These are phyloP conservation scores for Heterodera schachtii DNA, from an alignment of 1,140 invertebrate species.

Conservation along the genomic window DNA sequence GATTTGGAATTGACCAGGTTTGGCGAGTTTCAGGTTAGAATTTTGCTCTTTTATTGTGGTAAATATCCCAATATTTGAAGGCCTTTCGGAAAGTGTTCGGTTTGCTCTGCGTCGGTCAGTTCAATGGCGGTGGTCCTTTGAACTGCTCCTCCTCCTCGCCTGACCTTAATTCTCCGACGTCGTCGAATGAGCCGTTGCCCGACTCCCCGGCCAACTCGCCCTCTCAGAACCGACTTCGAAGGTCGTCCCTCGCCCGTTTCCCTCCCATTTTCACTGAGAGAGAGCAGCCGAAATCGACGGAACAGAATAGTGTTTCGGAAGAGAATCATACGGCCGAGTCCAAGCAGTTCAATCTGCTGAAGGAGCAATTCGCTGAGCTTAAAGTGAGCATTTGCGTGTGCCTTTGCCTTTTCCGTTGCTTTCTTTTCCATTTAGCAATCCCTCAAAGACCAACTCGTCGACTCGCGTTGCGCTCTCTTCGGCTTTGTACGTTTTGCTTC, in stretches of 20 bases:
- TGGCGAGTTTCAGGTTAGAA: constrained; percentile 53
- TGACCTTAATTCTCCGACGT: constrained; percentile 18
- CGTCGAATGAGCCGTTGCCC: background rate
- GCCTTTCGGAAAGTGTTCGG: constrained; percentile 55
- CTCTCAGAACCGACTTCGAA: background rate
- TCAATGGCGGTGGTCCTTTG: background rate
- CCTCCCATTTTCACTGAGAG: constrained; percentile 8
- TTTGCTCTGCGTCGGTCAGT: constrained; percentile 47
- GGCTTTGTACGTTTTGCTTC: constrained; percentile 34
- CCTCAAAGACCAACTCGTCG: constrained; percentile 43
- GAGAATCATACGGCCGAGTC: background rate
- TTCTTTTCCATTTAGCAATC: constrained; percentile 43
- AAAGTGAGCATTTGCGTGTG: background rate
- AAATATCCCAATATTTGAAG: constrained; percentile 30
- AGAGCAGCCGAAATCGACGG: background rate
- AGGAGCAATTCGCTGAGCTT: constrained; percentile 21
- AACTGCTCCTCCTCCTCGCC: constrained; percentile 29
- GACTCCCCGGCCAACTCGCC: background rate
- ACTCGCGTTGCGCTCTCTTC: constrained; percentile 54
- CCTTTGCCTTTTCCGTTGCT: background rate
- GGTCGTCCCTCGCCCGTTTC: constrained; percentile 13
- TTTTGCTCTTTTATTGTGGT: constrained; percentile 17
- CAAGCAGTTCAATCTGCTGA: constrained; percentile 6
- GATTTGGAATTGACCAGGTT: constrained; percentile 49
- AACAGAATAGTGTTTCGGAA: background rate